Base-by-base conservation (phyloP, 2,888 invertebrate species). In the Eilema caniola region DNA sequence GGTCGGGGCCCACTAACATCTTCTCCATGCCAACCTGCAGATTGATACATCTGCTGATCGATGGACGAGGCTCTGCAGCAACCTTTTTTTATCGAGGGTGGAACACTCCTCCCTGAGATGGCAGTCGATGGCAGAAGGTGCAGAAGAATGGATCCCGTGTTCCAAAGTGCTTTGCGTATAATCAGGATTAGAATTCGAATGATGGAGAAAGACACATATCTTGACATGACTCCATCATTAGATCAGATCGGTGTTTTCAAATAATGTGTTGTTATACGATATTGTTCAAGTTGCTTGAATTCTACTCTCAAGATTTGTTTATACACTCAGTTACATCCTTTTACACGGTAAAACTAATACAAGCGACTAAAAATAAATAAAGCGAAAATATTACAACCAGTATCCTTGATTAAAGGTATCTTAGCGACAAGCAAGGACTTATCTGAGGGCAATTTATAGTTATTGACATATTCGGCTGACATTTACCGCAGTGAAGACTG, bases 401-500 rank as follows among this genome's bases (percentile, higher is more conserved):
- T 37, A 53, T 61, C 53, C 25, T 64, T 16, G 24, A 53, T 56
- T 61, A 57, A 70, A 64, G 25, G 57, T 62, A 60, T 61, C 63
- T 63, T 63, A 71, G 67, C 57, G 61, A 69, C 69, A 73, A 41
- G 10, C 47, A 41, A 64, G 61, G 62, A 41, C 62, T 76, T 79
- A 82, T 82, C 80, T 71, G 74, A 76, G 76, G 24, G 66, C 62
- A 62, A 71, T 75, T 70, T 81, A 79, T 77, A 73, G 65, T 74
- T 74, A 82, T 77, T 75, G 74, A 72, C 80, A 77, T 73, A 79
- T 74, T 72, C 73, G 67, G 53, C 73, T 83, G 83, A 78, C 81
- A 83, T 83, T 83, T 83, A 75, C 75, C 65, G 41, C 63, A 56
- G n/a, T 68, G 70, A 81, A 81, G 80, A 81, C 75, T 74, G 71